Conservation (phyloP, 2,888 invertebrate genomes). For the Exocentrus adspersus region DNA sequence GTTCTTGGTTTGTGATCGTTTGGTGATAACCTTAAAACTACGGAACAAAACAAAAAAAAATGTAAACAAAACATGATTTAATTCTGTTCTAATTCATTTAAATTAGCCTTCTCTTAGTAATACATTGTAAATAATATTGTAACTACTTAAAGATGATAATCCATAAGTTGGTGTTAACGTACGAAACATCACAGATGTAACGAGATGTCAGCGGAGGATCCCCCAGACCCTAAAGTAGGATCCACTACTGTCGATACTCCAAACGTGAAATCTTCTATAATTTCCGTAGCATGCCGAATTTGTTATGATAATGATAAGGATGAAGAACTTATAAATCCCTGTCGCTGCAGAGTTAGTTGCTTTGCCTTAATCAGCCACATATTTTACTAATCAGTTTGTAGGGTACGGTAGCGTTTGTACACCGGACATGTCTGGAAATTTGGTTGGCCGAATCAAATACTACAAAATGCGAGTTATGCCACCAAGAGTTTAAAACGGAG, state of each 20-base stretch:
- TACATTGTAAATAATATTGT: too few species aligned
- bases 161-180: too few species aligned
- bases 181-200: too few species aligned
- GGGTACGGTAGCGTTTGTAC: conserved; percentile 79
- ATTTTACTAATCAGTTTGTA: conserved; percentile 53
- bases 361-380: conserved; percentile 2
- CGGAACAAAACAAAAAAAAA: too few species aligned
- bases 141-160: too few species aligned
- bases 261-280: conserved; percentile 45
- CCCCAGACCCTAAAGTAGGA: neutral
- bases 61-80: too few species aligned
- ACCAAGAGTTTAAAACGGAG: conserved; percentile 72
- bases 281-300: conserved; percentile 64
- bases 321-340: conserved; percentile 64
- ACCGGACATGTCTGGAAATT: conserved; percentile 77
- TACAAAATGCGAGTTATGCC: conserved; percentile 78
- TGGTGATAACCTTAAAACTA: too few species aligned
- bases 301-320: conserved; percentile 65
- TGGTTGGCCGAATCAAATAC: conserved; percentile 81
- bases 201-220: neutral
- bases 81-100: too few species aligned
- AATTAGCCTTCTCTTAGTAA: too few species aligned
- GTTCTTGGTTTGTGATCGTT: too few species aligned
- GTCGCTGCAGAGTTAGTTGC: conserved; percentile 64
- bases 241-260: too few species aligned